phyloP scores from a whole-genome alignment of 2,888 invertebrate genomes.

The Chloromyia formosa region DNA sequence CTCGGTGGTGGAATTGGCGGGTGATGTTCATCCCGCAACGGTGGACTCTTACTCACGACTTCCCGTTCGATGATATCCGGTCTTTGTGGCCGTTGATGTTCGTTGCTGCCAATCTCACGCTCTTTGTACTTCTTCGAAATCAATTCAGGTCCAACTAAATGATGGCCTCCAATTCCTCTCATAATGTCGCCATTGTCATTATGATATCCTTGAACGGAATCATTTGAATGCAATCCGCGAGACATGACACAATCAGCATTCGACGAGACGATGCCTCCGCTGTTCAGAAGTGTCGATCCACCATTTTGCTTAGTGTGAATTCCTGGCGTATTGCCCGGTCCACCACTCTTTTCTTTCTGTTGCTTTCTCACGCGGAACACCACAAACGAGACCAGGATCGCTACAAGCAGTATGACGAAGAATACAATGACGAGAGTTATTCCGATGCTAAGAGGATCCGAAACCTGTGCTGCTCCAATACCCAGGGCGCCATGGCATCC shows the following conservation, averaged over 20 bases:
- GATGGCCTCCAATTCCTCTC: slow-evolving; percentile 78
- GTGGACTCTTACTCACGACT: slow-evolving; percentile 84
- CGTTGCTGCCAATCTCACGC: slow-evolving; percentile 77
- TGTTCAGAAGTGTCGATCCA: slow-evolving; percentile 74
- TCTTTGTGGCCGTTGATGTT: slow-evolving; percentile 81
- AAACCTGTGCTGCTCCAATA: slow-evolving; percentile 78
- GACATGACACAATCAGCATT: slow-evolving; percentile 76
- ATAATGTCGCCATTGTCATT: slow-evolving; percentile 79
- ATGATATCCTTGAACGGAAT: slow-evolving; percentile 75
- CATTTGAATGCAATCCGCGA: slow-evolving; percentile 74
- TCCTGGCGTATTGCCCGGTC: slow-evolving; percentile 72
- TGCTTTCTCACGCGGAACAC: slow-evolving; percentile 89
- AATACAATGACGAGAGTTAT: slow-evolving; percentile 93
- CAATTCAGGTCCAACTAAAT: slow-evolving; percentile 85
- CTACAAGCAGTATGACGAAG: slow-evolving; percentile 88
- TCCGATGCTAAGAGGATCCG: slow-evolving; percentile 90
- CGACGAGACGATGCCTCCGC: slow-evolving; percentile 73
- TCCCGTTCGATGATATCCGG: slow-evolving; percentile 95
- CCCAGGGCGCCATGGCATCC: slow-evolving; percentile 82
- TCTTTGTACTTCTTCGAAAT: slow-evolving; percentile 90
- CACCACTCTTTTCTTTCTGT: slow-evolving; percentile 83
- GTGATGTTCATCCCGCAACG: slow-evolving; percentile 80
- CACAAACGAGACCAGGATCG: slow-evolving; percentile 90
- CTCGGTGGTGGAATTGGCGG: slow-evolving; percentile 80
- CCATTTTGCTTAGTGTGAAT: slow-evolving; percentile 83